Evolutionary conservation across 1,140 invertebrate species (phyloP).

Genomic region (Rhopalosiphum maidis): DNA sequence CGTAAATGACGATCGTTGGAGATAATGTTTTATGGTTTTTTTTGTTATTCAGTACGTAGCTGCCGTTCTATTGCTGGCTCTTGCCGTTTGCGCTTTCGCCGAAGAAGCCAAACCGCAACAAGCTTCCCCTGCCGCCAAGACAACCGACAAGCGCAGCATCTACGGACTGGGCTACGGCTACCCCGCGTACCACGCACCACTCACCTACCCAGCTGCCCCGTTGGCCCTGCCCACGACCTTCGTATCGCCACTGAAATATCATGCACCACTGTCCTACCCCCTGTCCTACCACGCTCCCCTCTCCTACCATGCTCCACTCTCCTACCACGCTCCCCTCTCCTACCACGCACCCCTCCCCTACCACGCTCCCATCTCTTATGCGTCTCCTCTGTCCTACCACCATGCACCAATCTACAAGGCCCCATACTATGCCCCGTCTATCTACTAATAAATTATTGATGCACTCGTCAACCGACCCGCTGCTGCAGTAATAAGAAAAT

Average conservation of each 20-base stretch:
- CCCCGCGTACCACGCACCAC: background rate
- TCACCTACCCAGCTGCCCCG: slow-evolving; percentile 28
- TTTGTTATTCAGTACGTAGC: slow-evolving; percentile 26
- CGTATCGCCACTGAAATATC: slow-evolving; percentile 38
- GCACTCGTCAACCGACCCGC: background rate
- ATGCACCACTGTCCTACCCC: background rate
- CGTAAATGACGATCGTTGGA: no score
- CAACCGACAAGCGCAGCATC: slow-evolving; percentile 15
- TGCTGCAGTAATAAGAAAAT: background rate
- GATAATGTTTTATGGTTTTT: background rate
- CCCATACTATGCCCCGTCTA: background rate
- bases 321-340: slow-evolving; percentile 30
- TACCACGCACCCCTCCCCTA: slow-evolving; percentile 29
- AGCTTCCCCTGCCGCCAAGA: background rate
- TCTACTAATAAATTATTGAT: background rate
- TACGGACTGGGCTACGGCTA: slow-evolving; percentile 43
- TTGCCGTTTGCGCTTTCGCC: background rate
- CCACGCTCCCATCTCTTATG: slow-evolving; percentile 32
- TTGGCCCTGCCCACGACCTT: slow-evolving; percentile 21
- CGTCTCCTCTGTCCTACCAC: background rate
- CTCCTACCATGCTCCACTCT: slow-evolving; percentile 6
- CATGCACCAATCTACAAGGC: slow-evolving; percentile 46
- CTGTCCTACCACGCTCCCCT: slow-evolving; percentile 42
- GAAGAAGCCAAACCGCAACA: slow-evolving; percentile 28
- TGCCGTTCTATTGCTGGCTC: background rate